These are phyloP conservation scores for Ooceraea biroi DNA, from an alignment of 1,140 invertebrate genomes.

Conservation along the genomic window DNA sequence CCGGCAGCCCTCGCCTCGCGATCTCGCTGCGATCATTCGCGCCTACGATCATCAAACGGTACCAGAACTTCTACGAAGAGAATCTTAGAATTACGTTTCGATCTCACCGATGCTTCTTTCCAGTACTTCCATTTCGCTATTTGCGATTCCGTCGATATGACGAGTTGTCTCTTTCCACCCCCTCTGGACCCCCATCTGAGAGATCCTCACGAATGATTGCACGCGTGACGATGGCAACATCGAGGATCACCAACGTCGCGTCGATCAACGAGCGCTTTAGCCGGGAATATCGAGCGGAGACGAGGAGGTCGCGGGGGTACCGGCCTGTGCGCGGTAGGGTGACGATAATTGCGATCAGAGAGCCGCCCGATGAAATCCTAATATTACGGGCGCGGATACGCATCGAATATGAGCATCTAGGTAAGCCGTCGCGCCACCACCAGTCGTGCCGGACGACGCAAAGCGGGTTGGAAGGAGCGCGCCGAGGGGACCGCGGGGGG, in stretches of 20 bases:
- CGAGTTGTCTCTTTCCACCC: too few species aligned
- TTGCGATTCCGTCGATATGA: too few species aligned
- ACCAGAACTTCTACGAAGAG: too few species aligned
- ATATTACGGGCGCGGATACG: constrained; percentile 80
- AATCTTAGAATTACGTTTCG: too few species aligned
- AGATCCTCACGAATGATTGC: constrained; percentile 39
- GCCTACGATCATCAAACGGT: constrained; percentile 17
- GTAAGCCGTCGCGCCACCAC: constrained; percentile 73
- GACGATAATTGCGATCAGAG: constrained; percentile 75
- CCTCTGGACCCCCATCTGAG: not conserved
- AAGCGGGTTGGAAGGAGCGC: constrained; percentile 50
- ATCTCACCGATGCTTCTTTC: too few species aligned
- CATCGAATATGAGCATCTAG: constrained; percentile 74
- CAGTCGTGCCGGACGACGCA: constrained; percentile 67
- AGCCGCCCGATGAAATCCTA: constrained; percentile 81
- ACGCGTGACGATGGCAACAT: constrained; percentile 43
- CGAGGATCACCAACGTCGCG: constrained; percentile 53
- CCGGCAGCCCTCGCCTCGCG: not conserved
- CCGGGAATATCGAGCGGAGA: constrained; percentile 64
- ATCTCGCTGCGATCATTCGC: not conserved
- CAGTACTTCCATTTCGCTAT: too few species aligned
- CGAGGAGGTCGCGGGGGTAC: constrained; percentile 14
- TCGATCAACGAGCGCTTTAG: constrained; percentile 61
- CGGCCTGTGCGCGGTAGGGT: constrained; percentile 54
- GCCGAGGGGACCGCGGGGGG: constrained; percentile 13